phyloP scores from a whole-genome alignment of 1,140 invertebrate genomes.

The Pissodes strobi region DNA sequence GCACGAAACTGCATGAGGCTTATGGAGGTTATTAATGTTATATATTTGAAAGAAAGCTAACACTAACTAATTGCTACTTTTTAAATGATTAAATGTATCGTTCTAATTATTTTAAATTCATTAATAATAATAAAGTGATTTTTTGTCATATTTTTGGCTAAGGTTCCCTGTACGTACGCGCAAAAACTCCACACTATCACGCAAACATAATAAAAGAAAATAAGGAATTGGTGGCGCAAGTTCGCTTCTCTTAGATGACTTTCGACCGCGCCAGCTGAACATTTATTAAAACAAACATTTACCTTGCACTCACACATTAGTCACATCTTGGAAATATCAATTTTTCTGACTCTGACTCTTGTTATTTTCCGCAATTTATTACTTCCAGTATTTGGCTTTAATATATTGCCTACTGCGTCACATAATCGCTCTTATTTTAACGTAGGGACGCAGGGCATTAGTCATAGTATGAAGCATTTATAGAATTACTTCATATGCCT shows the following conservation, averaged over 20 bases:
- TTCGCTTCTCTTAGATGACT: constrained; percentile 26
- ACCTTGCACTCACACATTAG: constrained; percentile 30
- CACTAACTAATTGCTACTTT: too few species aligned
- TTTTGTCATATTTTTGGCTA: too few species aligned
- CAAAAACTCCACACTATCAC: constrained; percentile 7
- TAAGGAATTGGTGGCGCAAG: constrained; percentile 12
- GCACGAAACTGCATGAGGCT: too few species aligned
- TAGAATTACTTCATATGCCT: too few species aligned
- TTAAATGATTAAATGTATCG: too few species aligned
- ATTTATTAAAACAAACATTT: constrained; percentile 36
- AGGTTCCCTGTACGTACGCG: too few species aligned
- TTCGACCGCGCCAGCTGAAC: constrained; percentile 28
- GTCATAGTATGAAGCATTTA: too few species aligned
- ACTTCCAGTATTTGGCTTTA: constrained; percentile 13
- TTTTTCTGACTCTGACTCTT: constrained; percentile 14
- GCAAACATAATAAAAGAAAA: constrained; percentile 33
- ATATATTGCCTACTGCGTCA: not conserved
- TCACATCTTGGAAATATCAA: constrained; percentile 25
- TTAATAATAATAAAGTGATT: too few species aligned
- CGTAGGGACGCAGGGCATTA: too few species aligned
- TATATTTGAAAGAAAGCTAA: too few species aligned
- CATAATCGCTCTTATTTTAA: not conserved
- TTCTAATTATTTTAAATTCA: too few species aligned
- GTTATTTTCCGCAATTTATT: constrained; percentile 16
- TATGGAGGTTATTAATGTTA: too few species aligned